A percentile compares a stretch with the other conserved stretches of the same genome.
phyloP scores from a whole-genome alignment of 2,113 vertebrate genomes.

The Choloepus hoffmanni region DNA sequence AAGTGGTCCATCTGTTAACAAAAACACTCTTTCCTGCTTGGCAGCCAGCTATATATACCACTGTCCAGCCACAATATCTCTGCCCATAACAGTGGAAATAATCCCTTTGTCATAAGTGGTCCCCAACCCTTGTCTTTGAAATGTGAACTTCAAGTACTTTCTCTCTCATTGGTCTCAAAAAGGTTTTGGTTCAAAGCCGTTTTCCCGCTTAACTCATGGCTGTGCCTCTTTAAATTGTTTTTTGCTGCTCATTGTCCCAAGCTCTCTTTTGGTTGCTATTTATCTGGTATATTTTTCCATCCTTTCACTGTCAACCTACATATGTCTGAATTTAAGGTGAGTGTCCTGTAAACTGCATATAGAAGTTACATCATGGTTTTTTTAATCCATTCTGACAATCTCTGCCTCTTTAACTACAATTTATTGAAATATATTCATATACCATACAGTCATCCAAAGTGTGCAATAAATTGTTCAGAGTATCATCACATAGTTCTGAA shows the following conservation, averaged over 20 bases:
- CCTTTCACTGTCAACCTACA: too few relatives aligned
- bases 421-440: too few relatives aligned
- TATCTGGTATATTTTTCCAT: too few relatives aligned
- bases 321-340: too few relatives aligned
- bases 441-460: too few relatives aligned
- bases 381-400: too few relatives aligned
- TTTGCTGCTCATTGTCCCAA: slow-evolving; percentile 34
- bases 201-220: slow-evolving; percentile 71
- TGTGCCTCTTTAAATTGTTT: slow-evolving; percentile 65
- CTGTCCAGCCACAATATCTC: neutral
- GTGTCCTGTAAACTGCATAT: too few relatives aligned
- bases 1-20: neutral
- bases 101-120: neutral
- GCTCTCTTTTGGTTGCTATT: too few relatives aligned
- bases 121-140: neutral
- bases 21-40: neutral
- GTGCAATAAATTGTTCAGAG: too few relatives aligned
- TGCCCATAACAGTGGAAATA: neutral
- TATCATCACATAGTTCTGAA: too few relatives aligned
- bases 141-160: slow-evolving; percentile 61
- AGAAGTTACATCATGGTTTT: too few relatives aligned
- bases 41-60: neutral
- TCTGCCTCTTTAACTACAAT: too few relatives aligned
- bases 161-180: slow-evolving; percentile 15
- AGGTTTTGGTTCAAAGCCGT: slow-evolving; percentile 59